Evolutionary conservation across 2,113 vertebrate species (phyloP), one percentile per base, ranked within the genome.

Genomic region (Puffinus mauretanicus): DNA sequence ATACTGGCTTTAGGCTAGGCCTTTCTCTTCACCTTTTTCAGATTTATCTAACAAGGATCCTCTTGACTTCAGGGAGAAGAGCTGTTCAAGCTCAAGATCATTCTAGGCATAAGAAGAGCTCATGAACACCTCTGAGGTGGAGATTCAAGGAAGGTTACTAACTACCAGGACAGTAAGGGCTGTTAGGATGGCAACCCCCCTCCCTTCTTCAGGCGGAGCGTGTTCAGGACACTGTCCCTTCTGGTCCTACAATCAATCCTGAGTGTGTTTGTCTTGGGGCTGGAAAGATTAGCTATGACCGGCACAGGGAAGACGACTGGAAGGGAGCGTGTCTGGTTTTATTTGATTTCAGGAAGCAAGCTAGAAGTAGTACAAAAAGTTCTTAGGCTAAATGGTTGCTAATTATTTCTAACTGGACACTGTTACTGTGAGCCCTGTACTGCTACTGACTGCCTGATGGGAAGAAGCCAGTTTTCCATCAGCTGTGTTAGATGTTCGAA

Each of bases 141-240:
- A 77, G 49, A 8, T 24, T 75, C 9, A 71, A 67, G 69, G 55
- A 13, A 69, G n/a, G 26, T 87, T 64, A n/a, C 57, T 65, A 16
- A 64, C 40, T 32, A 54, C 10, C n/a, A 18, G 80, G 49, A 6
- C 38, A 87, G n/a, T 7, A 40, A 66, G n/a, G 42, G n/a, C 40
- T 92, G 34, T 62, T 32, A 36, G 61, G 77, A 25, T 75, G 72
- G 55, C 38, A 86, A 6, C n/a, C 60, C 7, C 3, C 4, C 7
- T 54, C 25, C 27, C 44, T 70, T 26, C 52, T 46, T 62, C 32
- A 73, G 19, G 19, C n/a, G 62, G 47, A 44, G 26, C 0, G 0
- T 67, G 42, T 42, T 91, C 18, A 38, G 72, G 64, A 64, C 29
- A 2, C 36, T 85, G 81, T 71, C 47, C 21, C 66, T 49, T 61